Conservation (phyloP, 2,888 invertebrate species). For the Thymelicus sylvestris region DNA sequence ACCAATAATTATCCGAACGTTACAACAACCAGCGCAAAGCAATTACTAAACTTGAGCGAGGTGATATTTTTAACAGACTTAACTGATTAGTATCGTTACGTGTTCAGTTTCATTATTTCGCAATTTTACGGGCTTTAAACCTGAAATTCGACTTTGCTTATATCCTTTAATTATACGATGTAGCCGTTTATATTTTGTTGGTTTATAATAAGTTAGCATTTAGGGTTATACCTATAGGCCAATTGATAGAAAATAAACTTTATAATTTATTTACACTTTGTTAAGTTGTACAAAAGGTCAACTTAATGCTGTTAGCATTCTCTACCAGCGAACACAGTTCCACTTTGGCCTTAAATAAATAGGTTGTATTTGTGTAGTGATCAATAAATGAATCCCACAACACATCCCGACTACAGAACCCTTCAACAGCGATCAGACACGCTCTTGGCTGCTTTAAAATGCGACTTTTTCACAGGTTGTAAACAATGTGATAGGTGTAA, state of each 20-base stretch:
- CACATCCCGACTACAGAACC: too few species aligned
- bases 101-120: slow-evolving; percentile 31
- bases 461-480: slow-evolving; percentile 14
- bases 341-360: too few species aligned
- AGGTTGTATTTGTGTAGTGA: too few species aligned
- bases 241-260: too few species aligned
- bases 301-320: too few species aligned
- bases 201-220: too few species aligned
- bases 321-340: too few species aligned
- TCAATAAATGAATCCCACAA: too few species aligned
- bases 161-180: background rate
- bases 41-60: slow-evolving; percentile 65
- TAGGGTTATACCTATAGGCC: too few species aligned
- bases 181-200: background rate
- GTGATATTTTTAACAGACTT: slow-evolving; percentile 55
- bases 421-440: too few species aligned
- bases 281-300: too few species aligned
- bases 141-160: slow-evolving; percentile 9
- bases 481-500: slow-evolving; percentile 22
- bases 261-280: too few species aligned
- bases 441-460: background rate
- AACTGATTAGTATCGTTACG: slow-evolving; percentile 44
- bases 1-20: slow-evolving; percentile 51
- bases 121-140: slow-evolving; percentile 36
- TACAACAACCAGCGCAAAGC: slow-evolving; percentile 57